Percentiles rank a stretch among this genome's conserved stretches.
Conservation (phyloP, 2,797 vertebrate species). For the Halcyon leucocephala region DNA sequence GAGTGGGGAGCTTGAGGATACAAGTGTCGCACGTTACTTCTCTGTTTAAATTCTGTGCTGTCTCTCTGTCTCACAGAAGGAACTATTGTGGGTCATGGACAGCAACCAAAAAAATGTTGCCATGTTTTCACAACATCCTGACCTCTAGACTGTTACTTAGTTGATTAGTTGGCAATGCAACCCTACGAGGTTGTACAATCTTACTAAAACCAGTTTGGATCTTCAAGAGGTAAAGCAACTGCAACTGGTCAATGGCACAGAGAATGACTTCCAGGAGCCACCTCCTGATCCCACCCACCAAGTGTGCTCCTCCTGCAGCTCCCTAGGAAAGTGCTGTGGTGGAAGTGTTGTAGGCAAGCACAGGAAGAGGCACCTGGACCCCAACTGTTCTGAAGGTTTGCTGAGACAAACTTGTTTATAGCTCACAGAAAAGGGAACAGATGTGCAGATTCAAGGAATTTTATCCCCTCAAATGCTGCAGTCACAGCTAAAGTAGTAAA, state of each 20-base stretch:
- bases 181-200: background rate
- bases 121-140: background rate
- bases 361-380: background rate
- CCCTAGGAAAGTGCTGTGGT: background rate
- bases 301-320: background rate
- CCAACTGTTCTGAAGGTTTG: background rate
- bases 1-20: slow-evolving; percentile 4
- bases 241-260: background rate
- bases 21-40: background rate
- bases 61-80: background rate
- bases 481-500: slow-evolving; percentile 27
- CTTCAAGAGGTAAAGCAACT: background rate
- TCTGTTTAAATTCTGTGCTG: background rate
- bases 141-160: background rate
- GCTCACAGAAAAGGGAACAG: background rate
- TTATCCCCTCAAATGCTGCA: slow-evolving; percentile 29
- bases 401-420: slow-evolving; percentile 21
- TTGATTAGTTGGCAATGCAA: background rate
- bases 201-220: background rate
- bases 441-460: slow-evolving; percentile 42
- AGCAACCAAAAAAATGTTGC: background rate
- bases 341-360: background rate
- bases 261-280: background rate
- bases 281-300: background rate
- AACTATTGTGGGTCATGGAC: background rate